Conservation (phyloP, 2,113 vertebrate species). For the Symphodus melops region DNA sequence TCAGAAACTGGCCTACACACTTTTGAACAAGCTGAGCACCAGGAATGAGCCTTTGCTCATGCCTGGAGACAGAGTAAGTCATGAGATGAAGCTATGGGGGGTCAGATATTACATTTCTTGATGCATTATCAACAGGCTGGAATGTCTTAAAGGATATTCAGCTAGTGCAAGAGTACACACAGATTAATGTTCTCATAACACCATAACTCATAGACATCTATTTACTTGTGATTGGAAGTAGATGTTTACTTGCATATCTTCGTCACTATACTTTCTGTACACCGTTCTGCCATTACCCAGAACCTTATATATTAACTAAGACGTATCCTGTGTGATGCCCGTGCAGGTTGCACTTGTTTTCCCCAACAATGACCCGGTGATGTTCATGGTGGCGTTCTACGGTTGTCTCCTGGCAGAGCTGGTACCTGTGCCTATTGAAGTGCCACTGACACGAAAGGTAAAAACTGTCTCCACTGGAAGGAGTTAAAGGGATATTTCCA, state of each 20-base stretch:
- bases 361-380: conserved; percentile 95
- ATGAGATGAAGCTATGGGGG: neutral
- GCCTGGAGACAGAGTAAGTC: conserved; percentile 93
- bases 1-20: conserved; percentile 94
- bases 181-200: neutral
- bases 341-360: conserved; percentile 94
- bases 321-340: neutral
- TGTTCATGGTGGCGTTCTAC: conserved; percentile 98
- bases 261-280: neutral
- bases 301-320: neutral
- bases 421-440: conserved; percentile 96
- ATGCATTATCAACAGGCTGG: neutral
- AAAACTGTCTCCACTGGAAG: neutral
- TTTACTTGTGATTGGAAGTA: neutral
- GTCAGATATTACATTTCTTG: neutral
- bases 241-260: neutral
- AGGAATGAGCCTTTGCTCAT: conserved; percentile 92
- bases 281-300: no score
- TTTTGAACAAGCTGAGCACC: conserved; percentile 92
- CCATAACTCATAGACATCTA: neutral
- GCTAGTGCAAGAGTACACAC: neutral
- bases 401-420: conserved; percentile 95
- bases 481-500: no score
- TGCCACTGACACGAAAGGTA: conserved; percentile 97
- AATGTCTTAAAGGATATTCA: neutral